phyloP scores from a whole-genome alignment of 2,888 invertebrate species.

The Unio delphinus region DNA sequence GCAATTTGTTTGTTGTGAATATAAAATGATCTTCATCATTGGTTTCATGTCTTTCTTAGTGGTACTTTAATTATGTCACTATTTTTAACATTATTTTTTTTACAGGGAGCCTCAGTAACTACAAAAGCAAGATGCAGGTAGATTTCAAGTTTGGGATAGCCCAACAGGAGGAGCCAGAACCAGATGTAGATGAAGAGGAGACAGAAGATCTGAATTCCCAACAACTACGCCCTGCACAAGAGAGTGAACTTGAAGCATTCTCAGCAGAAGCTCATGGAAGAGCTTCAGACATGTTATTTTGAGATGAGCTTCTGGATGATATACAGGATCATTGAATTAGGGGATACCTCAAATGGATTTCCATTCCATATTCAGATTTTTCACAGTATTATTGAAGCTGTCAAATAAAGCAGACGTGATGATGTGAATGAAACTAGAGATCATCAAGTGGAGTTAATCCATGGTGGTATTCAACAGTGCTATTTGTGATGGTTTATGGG shows the following conservation, averaged over 20 bases:
- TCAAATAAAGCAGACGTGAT: too few relatives aligned
- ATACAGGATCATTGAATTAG: neutral
- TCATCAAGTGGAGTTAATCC: too few relatives aligned
- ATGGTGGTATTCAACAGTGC: too few relatives aligned
- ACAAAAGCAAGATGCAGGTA: conserved; percentile 53
- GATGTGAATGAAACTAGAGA: too few relatives aligned
- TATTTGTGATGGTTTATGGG: too few relatives aligned
- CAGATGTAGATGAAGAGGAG: neutral
- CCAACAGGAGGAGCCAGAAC: conserved; percentile 8
- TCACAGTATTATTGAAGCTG: too few relatives aligned
- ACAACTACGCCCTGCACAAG: conserved; percentile 52
- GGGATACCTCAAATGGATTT: neutral
- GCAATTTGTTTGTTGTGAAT: too few relatives aligned
- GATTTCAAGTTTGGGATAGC: conserved; percentile 56
- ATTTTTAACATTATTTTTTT: conserved; percentile 8
- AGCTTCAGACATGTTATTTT: conserved; percentile 57
- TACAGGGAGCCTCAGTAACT: conserved; percentile 48
- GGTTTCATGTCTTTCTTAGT: too few relatives aligned
- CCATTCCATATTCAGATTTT: too few relatives aligned
- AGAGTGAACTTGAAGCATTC: conserved; percentile 46
- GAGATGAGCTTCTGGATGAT: conserved; percentile 9
- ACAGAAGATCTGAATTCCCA: conserved; percentile 11
- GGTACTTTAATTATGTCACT: too few relatives aligned
- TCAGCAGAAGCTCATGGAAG: conserved; percentile 44
- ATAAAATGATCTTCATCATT: too few relatives aligned